Conservation (phyloP, 2,797 vertebrate species). For the Crocidura indochinensis region DNA sequence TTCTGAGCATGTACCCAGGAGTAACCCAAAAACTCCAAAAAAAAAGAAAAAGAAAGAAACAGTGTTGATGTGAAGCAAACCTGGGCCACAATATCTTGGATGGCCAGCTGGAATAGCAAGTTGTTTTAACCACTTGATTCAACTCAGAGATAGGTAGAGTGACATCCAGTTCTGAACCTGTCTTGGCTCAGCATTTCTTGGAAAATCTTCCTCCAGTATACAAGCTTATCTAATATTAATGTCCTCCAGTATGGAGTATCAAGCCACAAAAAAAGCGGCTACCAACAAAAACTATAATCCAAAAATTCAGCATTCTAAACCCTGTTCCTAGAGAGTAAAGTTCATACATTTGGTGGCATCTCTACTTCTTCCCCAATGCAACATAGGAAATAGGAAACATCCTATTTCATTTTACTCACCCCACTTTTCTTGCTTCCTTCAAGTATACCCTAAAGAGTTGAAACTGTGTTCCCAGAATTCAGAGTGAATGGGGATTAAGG, state of each 20-base stretch:
- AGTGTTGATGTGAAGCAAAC: not conserved
- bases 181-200: not conserved
- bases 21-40: too few relatives aligned
- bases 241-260: not conserved
- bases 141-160: not conserved
- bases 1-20: too few relatives aligned
- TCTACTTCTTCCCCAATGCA: not conserved
- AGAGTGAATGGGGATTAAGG: not conserved
- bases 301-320: not conserved
- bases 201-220: not conserved
- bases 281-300: not conserved
- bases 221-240: not conserved
- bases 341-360: too few relatives aligned
- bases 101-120: not conserved
- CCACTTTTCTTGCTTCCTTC: constrained; percentile 1
- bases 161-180: not conserved
- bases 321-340: not conserved
- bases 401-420: not conserved
- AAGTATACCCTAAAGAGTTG: not conserved
- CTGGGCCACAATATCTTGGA: not conserved
- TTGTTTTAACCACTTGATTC: not conserved
- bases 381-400: too few relatives aligned
- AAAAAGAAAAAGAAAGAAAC: too few relatives aligned
- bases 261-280: not conserved
- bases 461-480: not conserved